phyloP scores from a whole-genome alignment of 2,113 vertebrate species.

The Zosterops hypoxanthus region DNA sequence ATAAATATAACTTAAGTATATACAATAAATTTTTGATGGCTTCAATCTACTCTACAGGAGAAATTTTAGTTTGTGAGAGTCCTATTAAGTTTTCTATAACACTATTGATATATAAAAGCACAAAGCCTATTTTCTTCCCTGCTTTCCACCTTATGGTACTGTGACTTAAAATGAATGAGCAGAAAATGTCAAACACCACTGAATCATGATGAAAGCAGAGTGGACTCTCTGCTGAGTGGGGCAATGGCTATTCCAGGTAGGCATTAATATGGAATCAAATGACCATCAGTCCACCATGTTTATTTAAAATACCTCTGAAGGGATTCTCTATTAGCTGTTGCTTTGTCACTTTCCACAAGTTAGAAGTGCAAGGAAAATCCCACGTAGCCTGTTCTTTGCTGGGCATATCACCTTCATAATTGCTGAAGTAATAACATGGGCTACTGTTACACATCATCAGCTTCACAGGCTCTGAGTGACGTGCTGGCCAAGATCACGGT shows the following conservation, averaged over 20 bases:
- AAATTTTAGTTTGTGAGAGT: neutral
- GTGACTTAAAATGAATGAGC: neutral
- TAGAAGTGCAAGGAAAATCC: neutral
- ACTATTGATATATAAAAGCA: neutral
- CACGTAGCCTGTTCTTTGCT: neutral
- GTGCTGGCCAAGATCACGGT: neutral
- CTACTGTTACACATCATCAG: neutral
- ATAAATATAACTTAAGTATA: neutral
- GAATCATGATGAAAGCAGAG: neutral
- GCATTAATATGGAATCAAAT: neutral
- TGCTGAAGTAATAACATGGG: neutral
- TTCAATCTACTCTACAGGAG: neutral
- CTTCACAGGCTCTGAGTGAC: rapidly evolving
- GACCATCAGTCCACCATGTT: neutral
- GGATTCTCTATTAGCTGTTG: neutral
- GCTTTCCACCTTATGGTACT: neutral
- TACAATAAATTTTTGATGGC: neutral
- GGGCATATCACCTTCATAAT: neutral
- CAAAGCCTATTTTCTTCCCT: neutral
- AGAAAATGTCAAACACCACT: neutral
- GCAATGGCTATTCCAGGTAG: neutral
- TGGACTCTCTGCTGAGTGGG: neutral
- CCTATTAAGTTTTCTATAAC: neutral
- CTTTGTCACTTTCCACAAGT: neutral
- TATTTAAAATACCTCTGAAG: neutral